These are phyloP conservation scores for Spea multiplicata DNA, from an alignment of 2,113 vertebrate genomes.

Conservation along the genomic window DNA sequence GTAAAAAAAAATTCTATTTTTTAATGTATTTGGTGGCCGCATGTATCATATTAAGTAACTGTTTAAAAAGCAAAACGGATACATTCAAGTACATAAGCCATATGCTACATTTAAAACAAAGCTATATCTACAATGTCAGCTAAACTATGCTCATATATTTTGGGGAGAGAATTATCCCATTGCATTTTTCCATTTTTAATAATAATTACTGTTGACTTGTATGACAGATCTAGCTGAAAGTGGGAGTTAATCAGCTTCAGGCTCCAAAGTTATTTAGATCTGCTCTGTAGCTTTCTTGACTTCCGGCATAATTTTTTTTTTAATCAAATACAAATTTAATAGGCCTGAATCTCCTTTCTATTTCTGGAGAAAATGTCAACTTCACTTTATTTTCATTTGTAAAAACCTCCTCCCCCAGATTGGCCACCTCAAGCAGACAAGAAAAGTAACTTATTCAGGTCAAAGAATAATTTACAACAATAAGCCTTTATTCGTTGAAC, in stretches of 20 bases:
- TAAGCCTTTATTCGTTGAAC: constrained; percentile 42
- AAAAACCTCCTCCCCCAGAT: constrained; percentile 26
- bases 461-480: constrained; percentile 39
- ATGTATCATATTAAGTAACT: not conserved
- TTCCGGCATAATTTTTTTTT: constrained; percentile 38
- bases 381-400: constrained; percentile 38
- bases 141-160: constrained; percentile 42
- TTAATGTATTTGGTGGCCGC: not conserved
- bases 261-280: constrained; percentile 38
- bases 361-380: constrained; percentile 42
- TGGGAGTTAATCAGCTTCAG: constrained; percentile 39
- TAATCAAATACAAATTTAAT: constrained; percentile 44
- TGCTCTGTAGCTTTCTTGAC: constrained; percentile 39
- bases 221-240: constrained; percentile 37
- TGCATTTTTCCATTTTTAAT: constrained; percentile 34
- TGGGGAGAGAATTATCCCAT: constrained; percentile 30
- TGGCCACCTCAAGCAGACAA: constrained; percentile 41
- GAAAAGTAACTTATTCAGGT: constrained; percentile 41
- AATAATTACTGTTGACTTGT: constrained; percentile 46
- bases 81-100: constrained; percentile 26
- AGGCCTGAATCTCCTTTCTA: constrained; percentile 39
- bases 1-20: not conserved
- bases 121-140: constrained; percentile 18
- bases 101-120: constrained; percentile 32
- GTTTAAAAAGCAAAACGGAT: not conserved